Percentiles rank a stretch among this genome's conserved stretches.
phyloP scores from a whole-genome alignment of 2,113 vertebrate species.

The Lagopus muta region DNA sequence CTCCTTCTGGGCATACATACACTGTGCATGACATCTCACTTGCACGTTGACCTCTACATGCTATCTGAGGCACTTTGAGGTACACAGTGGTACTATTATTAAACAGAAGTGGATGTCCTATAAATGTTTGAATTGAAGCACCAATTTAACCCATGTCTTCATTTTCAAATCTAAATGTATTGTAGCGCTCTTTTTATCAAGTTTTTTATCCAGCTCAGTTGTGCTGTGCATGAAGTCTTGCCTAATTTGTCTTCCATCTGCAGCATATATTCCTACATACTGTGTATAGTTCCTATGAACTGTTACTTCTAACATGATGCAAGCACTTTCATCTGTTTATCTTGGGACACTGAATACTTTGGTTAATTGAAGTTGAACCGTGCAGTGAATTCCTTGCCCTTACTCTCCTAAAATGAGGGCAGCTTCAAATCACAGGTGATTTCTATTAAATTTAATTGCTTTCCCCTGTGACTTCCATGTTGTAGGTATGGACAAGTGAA shows the following conservation, averaged over 20 bases:
- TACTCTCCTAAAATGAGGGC: not conserved
- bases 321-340: not conserved
- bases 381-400: not conserved
- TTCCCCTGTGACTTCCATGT: not conserved
- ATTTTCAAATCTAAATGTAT: not conserved
- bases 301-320: not conserved
- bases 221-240: not conserved
- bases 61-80: not conserved
- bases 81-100: not conserved
- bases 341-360: conserved; percentile 8
- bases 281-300: not conserved
- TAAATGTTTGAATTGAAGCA: not conserved
- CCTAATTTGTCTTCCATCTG: not conserved
- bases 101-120: not conserved
- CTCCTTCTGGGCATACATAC: not conserved
- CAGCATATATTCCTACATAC: not conserved
- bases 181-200: not conserved
- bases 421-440: not conserved
- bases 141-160: not conserved
- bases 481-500: not conserved
- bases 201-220: not conserved
- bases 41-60: not conserved
- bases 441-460: conserved; percentile 19
- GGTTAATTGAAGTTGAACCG: conserved; percentile 11
- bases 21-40: not conserved